These are phyloP conservation scores for Agonopterix alstromeriana DNA, from an alignment of 2,888 invertebrate genomes.

Conservation along the genomic window DNA sequence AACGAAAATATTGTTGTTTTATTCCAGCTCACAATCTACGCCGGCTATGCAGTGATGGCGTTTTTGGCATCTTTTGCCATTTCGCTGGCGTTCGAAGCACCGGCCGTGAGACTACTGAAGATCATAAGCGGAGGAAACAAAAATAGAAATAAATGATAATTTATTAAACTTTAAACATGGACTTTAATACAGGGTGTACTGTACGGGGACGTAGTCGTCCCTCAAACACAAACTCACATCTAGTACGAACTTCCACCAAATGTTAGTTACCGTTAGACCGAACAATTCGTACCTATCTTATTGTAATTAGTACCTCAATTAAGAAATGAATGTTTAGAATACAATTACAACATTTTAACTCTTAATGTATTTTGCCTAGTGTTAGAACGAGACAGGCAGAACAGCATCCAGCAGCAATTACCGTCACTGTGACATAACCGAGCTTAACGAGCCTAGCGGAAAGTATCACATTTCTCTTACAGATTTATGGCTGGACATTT, in stretches of 20 bases:
- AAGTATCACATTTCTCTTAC: neutral
- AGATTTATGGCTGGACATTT: neutral
- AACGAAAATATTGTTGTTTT: constrained; percentile 1
- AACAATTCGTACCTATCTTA: constrained; percentile 3
- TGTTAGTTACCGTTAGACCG: constrained; percentile 2
- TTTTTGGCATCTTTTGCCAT: constrained; percentile 85
- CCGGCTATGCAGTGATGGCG: constrained; percentile 87
- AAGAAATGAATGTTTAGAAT: neutral
- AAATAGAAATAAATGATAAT: constrained; percentile 11
- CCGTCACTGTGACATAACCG: neutral
- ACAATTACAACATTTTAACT: no score
- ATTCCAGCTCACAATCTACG: constrained; percentile 74
- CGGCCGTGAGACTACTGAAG: constrained; percentile 86
- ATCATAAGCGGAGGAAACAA: constrained; percentile 64
- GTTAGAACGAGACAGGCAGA: no score
- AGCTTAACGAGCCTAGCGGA: neutral
- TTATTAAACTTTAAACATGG: constrained; percentile 2
- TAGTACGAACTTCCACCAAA: constrained; percentile 3
- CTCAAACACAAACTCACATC: constrained; percentile 3
- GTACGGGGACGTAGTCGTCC: neutral
- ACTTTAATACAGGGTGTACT: neutral
- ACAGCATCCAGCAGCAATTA: no score
- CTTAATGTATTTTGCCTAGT: no score
- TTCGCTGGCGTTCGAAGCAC: constrained; percentile 88
- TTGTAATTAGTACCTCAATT: constrained; percentile 6